These are phyloP conservation scores for Tyrophagus putrescentiae DNA, from an alignment of 1,140 invertebrate genomes.

Conservation along the genomic window DNA sequence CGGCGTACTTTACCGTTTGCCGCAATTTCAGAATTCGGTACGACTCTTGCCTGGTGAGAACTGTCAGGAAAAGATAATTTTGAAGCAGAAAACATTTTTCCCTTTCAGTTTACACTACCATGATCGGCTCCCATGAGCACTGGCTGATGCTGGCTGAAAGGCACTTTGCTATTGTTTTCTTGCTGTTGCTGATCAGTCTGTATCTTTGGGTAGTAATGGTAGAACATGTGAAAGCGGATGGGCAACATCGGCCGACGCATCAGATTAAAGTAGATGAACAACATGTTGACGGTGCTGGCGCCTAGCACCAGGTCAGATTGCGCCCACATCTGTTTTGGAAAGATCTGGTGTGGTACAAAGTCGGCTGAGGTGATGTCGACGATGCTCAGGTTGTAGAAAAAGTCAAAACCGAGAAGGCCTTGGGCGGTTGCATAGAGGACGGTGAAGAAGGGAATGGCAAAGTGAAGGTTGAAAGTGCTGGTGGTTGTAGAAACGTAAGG, in stretches of 20 bases:
- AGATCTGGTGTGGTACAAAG: neutral
- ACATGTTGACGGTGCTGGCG: neutral
- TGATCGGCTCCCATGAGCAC: no score
- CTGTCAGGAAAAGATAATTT: conserved; percentile 1
- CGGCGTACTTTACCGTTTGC: neutral
- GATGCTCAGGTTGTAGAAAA: neutral
- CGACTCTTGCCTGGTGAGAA: neutral
- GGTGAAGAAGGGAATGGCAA: neutral
- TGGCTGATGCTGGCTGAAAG: no score
- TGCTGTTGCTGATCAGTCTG: neutral
- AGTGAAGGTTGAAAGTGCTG: neutral
- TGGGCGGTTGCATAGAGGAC: neutral
- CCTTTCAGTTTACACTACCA: neutral
- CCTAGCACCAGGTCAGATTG: neutral
- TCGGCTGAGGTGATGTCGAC: neutral
- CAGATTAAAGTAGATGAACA: neutral
- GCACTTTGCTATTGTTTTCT: no score
- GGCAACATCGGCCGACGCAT: neutral
- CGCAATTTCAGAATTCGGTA: neutral
- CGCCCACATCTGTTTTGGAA: neutral
- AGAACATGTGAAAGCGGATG: neutral
- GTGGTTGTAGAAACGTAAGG: neutral
- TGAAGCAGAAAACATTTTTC: neutral
- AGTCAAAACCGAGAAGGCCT: neutral
- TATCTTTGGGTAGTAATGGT: neutral